phyloP scores from a whole-genome alignment of 2,113 vertebrate genomes.

The Neolamprologus devosi region DNA sequence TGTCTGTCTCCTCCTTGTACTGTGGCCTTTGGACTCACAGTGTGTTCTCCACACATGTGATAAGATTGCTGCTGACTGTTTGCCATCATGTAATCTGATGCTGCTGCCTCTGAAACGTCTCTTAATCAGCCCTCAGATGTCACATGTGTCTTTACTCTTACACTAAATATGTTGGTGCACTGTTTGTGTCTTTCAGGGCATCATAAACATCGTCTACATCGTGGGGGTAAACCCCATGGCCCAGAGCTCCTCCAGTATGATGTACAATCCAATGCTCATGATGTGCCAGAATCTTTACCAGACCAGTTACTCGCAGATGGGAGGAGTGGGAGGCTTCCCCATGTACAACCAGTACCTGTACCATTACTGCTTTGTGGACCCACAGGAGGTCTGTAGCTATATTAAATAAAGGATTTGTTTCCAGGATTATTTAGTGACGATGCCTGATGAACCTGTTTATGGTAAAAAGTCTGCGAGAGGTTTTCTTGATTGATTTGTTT shows the following conservation, averaged over 20 bases:
- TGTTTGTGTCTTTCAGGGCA: constrained; percentile 55
- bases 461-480: neutral
- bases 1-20: neutral
- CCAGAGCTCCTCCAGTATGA: constrained; percentile 69
- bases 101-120: neutral
- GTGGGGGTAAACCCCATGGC: constrained; percentile 84
- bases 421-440: neutral
- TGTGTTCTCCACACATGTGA: neutral
- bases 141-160: neutral
- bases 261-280: constrained; percentile 78
- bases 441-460: neutral
- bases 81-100: neutral
- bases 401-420: neutral
- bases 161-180: neutral
- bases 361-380: constrained; percentile 90
- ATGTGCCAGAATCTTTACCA: constrained; percentile 79
- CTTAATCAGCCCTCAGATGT: neutral
- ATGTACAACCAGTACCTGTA: constrained; percentile 84
- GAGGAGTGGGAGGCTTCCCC: constrained; percentile 59
- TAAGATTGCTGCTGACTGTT: neutral
- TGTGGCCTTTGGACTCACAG: neutral
- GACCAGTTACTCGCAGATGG: constrained; percentile 62
- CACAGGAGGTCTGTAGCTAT: constrained; percentile 78
- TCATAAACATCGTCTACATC: constrained; percentile 83
- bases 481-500: neutral